phyloP scores from a whole-genome alignment of 2,113 vertebrate species.

The Caretta caretta region DNA sequence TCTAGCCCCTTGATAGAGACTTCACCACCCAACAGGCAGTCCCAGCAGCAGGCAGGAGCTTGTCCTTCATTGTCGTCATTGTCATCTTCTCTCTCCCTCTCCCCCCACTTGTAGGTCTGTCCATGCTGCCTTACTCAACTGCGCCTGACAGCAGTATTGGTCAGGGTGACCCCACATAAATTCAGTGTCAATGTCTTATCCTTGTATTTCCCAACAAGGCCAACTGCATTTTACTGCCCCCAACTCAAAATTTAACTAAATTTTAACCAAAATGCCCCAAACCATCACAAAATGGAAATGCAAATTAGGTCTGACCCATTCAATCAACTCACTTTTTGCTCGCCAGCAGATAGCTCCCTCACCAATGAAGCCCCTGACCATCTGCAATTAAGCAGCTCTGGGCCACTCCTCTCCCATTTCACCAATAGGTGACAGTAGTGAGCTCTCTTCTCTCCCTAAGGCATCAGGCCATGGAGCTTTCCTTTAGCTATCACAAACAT shows the following conservation, averaged over 20 bases:
- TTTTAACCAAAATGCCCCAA: not conserved
- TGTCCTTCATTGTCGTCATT: too few relatives aligned
- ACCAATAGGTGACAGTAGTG: not conserved
- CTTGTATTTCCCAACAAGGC: not conserved
- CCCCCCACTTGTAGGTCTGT: not conserved
- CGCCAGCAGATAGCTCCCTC: not conserved
- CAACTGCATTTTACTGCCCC: not conserved
- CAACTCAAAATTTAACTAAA: not conserved
- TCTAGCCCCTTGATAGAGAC: not conserved
- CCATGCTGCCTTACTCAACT: not conserved
- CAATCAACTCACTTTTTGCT: not conserved
- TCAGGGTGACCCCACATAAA: not conserved
- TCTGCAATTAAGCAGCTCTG: not conserved
- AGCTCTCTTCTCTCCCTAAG: not conserved
- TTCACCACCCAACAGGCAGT: not conserved
- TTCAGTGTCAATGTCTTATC: not conserved
- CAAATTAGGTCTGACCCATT: not conserved
- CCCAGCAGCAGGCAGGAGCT: not conserved
- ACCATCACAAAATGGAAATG: not conserved
- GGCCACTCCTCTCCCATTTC: not conserved
- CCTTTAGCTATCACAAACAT: not conserved
- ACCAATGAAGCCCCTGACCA: not conserved
- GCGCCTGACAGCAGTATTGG: not conserved
- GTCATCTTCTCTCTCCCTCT: too few relatives aligned
- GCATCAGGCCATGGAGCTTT: not conserved